Percentiles rank a stretch among this genome's conserved stretches.
phyloP scores from a whole-genome alignment of 1,140 invertebrate genomes.

The Myzus persicae region DNA sequence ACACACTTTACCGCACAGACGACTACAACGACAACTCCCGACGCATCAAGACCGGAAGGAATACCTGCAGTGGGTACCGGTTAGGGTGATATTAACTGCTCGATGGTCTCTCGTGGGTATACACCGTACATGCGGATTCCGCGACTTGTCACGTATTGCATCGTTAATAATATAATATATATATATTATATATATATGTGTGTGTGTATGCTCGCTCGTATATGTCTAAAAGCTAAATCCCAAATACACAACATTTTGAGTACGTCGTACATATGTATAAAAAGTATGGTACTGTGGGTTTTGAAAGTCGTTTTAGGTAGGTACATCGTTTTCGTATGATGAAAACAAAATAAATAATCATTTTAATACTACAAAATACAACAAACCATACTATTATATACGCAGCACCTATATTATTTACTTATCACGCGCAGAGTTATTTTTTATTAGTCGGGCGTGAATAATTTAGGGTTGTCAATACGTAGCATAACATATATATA shows the following conservation, averaged over 20 bases:
- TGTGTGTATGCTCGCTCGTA: background rate
- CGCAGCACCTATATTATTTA: background rate
- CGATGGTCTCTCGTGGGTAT: background rate
- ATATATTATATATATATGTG: background rate
- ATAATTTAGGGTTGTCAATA: constrained; percentile 12
- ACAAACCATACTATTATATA: background rate
- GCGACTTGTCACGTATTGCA: background rate
- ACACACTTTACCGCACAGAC: background rate
- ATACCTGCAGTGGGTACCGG: background rate
- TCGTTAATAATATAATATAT: background rate
- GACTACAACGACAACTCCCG: background rate
- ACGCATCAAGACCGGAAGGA: background rate
- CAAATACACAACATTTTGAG: background rate
- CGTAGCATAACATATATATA: background rate
- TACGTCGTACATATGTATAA: background rate
- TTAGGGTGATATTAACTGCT: background rate
- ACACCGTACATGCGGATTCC: background rate
- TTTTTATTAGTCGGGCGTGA: background rate
- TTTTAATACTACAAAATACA: background rate
- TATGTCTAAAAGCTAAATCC: background rate
- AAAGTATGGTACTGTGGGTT: background rate
- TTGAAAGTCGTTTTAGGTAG: background rate
- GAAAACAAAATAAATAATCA: constrained; percentile 9
- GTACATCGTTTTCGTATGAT: background rate
- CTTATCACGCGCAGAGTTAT: background rate